Conservation (phyloP, 1,140 invertebrate species). For the Trichomalopsis sarcophagae region DNA sequence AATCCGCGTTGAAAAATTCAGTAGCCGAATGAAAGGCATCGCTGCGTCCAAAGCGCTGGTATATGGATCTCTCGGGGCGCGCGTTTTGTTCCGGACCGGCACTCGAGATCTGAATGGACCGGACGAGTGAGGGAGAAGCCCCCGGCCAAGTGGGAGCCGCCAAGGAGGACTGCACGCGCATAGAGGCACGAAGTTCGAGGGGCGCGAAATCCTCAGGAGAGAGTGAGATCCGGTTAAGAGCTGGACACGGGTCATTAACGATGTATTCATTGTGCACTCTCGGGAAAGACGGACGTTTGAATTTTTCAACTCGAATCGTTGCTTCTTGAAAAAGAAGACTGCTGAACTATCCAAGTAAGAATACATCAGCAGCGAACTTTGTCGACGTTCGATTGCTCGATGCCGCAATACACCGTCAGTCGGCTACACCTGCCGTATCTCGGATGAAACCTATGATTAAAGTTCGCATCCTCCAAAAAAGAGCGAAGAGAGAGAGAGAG, state of each 20-base stretch:
- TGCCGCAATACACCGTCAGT: too few relatives aligned
- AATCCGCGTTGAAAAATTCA: constrained; percentile 12
- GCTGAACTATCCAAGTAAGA: too few relatives aligned
- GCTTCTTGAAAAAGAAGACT: too few relatives aligned
- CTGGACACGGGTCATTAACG: constrained; percentile 35
- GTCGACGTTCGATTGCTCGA: too few relatives aligned
- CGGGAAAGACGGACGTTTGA: too few relatives aligned
- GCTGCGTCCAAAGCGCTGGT: background rate
- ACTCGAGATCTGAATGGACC: constrained; percentile 30
- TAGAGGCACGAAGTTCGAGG: background rate
- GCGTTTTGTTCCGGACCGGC: constrained; percentile 19
- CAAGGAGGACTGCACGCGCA: background rate
- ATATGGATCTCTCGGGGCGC: background rate
- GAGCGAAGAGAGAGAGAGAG: background rate
- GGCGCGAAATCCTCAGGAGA: constrained; percentile 8
- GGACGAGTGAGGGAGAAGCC: background rate
- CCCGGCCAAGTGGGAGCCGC: background rate
- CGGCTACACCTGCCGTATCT: too few relatives aligned
- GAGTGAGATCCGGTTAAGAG: constrained; percentile 14
- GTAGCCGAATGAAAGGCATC: constrained; percentile 14
- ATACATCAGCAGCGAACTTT: too few relatives aligned
- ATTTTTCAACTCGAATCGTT: too few relatives aligned
- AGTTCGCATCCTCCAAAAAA: background rate
- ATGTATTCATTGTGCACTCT: constrained; percentile 38
- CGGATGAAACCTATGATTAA: background rate